Evolutionary conservation across 2,797 vertebrate species (phyloP), one percentile per base, ranked within the genome.

Genomic region (Ctenopoma kingsleyae): DNA sequence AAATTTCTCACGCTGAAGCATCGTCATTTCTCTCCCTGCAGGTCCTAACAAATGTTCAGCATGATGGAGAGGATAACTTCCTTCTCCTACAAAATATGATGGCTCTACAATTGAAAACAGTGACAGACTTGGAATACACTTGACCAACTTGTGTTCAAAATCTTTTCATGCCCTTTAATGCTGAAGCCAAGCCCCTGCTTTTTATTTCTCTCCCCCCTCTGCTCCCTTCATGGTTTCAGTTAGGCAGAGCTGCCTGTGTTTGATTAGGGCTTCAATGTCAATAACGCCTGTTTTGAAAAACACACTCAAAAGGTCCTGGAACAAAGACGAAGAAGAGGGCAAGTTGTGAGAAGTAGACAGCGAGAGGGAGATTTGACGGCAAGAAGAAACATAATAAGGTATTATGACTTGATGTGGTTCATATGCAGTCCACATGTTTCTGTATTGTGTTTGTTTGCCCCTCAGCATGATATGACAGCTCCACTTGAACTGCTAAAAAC

Each of bases 351-450:
- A 72, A 53, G 58, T 67, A 59, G 49, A 69, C 19, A 27, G 15
- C 69, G 8, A 60, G 71, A 73, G 68, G 52, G 62, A 78, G 76
- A 75, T 66, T 41, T 76, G 65, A 81, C 71, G 44, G 62, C 63
- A 63, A 65, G 63, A 74, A 53, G 81, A 87, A 83, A 86, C 72
- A 85, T 64, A 74, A 80, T 84, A 76, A 80, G 75, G 73, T 87
- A 77, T 90, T 88, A 80, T 84, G 77, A 78, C 80, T 82, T 43
- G 71, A 53, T 38, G 43, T 10, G 43, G 22, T 30, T 87, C 89
- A 93, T 89, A 82, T 93, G 92, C 72, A 44, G 78, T 59, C 83
- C 94, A 92, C 86, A 92, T 94, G 92, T 80, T 83, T 50, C 67
- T 80, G 62, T 32, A 6, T 48, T 47, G 43, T 51, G 58, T 81